Percentiles rank a stretch among this genome's conserved stretches.
These are phyloP conservation scores for Diceros bicornis DNA, from an alignment of 2,797 vertebrate genomes.

Conservation along the genomic window DNA sequence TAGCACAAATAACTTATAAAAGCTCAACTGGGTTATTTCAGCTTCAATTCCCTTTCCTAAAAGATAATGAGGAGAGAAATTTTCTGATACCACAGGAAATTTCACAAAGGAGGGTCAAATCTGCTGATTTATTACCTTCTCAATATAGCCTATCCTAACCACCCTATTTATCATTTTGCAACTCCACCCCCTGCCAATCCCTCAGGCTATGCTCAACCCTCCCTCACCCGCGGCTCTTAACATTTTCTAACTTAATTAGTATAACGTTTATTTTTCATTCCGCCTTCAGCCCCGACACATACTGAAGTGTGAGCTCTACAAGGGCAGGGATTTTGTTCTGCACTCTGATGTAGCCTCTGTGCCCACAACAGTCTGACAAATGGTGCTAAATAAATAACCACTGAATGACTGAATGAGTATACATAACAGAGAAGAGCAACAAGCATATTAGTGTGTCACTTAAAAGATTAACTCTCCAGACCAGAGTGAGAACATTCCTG, in stretches of 20 bases:
- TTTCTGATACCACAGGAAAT: not conserved
- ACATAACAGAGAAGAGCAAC: not conserved
- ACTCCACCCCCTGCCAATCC: not conserved
- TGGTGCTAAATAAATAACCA: not conserved
- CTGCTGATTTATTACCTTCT: not conserved
- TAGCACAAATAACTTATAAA: not conserved
- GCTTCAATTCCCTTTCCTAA: not conserved
- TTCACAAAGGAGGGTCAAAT: not conserved
- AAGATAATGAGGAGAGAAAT: not conserved
- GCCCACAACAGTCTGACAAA: not conserved
- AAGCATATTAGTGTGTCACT: not conserved
- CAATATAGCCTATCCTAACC: not conserved
- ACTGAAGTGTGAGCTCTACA: not conserved
- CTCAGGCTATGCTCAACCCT: not conserved
- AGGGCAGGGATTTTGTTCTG: not conserved
- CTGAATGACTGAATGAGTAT: not conserved
- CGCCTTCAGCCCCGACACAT: not conserved
- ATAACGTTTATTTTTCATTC: not conserved
- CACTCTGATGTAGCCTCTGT: not conserved
- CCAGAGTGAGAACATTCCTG: slow-evolving; percentile 35
- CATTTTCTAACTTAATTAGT: slow-evolving; percentile 42
- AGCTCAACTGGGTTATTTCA: not conserved
- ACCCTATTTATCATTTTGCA: not conserved
- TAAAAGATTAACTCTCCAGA: slow-evolving; percentile 40
- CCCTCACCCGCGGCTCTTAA: not conserved